Percentiles rank a stretch among this genome's conserved stretches.
Evolutionary conservation across 2,113 vertebrate genomes (phyloP).

Genomic region (Cardinalis cardinalis): DNA sequence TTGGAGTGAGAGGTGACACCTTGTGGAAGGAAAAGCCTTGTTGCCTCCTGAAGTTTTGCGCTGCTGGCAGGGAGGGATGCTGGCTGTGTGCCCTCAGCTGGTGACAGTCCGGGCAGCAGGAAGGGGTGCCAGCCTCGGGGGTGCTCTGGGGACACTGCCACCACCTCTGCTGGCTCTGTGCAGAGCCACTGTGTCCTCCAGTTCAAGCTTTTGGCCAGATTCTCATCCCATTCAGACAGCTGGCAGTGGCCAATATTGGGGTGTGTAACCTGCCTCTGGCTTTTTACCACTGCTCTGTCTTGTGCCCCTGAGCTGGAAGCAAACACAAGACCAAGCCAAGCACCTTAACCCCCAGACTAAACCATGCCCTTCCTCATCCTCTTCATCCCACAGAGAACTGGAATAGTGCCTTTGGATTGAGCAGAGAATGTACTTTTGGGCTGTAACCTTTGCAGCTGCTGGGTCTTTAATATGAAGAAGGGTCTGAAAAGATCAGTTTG

Average conservation of each 20-base stretch:
- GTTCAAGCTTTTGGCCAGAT: not conserved
- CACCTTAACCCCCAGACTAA: not conserved
- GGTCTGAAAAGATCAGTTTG: not conserved
- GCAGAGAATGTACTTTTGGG: not conserved
- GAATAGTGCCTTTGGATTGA: not conserved
- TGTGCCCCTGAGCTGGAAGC: not conserved
- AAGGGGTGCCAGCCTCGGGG: not conserved
- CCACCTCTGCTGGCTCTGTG: not conserved
- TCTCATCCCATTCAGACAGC: rapidly evolving
- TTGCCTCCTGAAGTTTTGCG: too few relatives aligned
- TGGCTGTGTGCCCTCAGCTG: not conserved
- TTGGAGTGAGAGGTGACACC: not conserved
- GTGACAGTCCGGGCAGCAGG: not conserved
- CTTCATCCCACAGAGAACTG: not conserved
- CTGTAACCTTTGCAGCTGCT: not conserved
- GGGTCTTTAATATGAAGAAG: not conserved
- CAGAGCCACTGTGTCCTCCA: not conserved
- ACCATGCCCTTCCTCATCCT: rapidly evolving
- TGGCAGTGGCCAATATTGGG: not conserved
- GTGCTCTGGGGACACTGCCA: too few relatives aligned
- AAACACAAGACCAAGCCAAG: not conserved
- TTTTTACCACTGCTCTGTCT: not conserved
- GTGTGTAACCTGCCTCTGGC: rapidly evolving
- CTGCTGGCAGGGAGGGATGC: not conserved
- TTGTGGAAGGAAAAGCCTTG: not conserved